Base-by-base conservation (phyloP, 2,888 invertebrate genomes). In the Drosophila ezoana region DNA sequence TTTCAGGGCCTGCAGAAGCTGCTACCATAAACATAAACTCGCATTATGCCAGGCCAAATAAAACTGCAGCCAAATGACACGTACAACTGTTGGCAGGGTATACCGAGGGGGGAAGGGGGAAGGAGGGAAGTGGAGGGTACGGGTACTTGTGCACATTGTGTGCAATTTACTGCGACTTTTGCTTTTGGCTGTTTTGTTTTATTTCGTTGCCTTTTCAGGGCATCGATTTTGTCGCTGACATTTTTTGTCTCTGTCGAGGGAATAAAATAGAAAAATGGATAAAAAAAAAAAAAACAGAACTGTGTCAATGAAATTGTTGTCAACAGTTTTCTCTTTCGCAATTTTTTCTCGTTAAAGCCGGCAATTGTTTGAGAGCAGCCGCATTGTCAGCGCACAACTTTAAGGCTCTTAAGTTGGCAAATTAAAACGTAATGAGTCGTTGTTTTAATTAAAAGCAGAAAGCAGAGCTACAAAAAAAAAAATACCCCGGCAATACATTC, bases 1-100 rank as follows among this genome's bases (percentile, higher is more conserved):
- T 52, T 53, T 59, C 64, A 53, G 52, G 56, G 43, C 14, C 62
- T 41, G 43, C 61, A 18, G 47, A 11, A 56, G 41, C 52, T 33
- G 23, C 5, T 52, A 56, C 61, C 70, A 84, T 83, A 81, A 85
- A 80, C 80, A 85, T 85, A 85, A 86, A 80, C 76, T 80, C 76
- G 76, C 82, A 82, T 82, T 82, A 85, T 82, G 77, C 60, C 60
- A 62, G 53, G 64, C 73, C 80, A 82, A 85, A 83, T 82, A 83
- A 85, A 83, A 80, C 73, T 83, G 86, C 86, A 83, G 78, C 80
- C 86, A 85, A 83, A 83, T 86, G 83, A 82, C 86, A 83, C 83
- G 83, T 86, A 82, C 83, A 80, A 76, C 69, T 73, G 73, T 53
- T 58, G 43, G 23, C 13, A 14, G 23, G 35, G 14, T 5, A 54